Evolutionary conservation across 2,797 vertebrate species (phyloP).

Genomic region (Euphonia xanthogaster): DNA sequence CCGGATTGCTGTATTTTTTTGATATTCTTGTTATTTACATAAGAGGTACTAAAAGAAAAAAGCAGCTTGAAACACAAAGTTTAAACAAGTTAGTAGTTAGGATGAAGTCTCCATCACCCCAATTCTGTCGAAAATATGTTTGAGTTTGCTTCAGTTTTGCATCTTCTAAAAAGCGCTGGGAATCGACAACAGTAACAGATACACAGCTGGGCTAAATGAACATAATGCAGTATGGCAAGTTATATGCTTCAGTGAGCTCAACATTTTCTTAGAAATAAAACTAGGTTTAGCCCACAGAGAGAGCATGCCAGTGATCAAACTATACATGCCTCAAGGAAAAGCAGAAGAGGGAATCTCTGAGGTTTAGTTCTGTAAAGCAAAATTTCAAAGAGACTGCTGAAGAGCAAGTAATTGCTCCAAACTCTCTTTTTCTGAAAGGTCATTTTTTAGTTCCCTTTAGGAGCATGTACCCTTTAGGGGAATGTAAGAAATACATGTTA

Average conservation of each 20-base stretch:
- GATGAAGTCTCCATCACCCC: background rate
- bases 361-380: constrained; percentile 49
- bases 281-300: constrained; percentile 54
- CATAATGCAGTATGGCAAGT: constrained; percentile 1
- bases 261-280: constrained; percentile 29
- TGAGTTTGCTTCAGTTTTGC: background rate
- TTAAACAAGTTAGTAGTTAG: background rate
- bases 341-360: constrained; percentile 9
- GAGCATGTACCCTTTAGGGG: background rate
- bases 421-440: constrained; percentile 15
- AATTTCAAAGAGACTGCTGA: constrained; percentile 35
- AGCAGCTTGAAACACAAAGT: background rate
- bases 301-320: constrained; percentile 53
- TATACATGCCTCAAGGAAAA: constrained; percentile 33
- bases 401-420: constrained; percentile 29
- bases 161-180: background rate
- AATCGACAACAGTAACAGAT: background rate
- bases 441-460: background rate
- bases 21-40: background rate
- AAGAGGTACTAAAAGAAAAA: background rate
- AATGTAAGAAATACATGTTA: constrained; percentile 4
- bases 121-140: background rate
- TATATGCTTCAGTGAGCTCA: constrained; percentile 10
- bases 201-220: background rate
- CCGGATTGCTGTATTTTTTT: background rate